Evolutionary conservation across 2,888 invertebrate genomes (phyloP), one percentile per base, ranked within the genome.

Genomic region (Aproaerema taeniolella): DNA sequence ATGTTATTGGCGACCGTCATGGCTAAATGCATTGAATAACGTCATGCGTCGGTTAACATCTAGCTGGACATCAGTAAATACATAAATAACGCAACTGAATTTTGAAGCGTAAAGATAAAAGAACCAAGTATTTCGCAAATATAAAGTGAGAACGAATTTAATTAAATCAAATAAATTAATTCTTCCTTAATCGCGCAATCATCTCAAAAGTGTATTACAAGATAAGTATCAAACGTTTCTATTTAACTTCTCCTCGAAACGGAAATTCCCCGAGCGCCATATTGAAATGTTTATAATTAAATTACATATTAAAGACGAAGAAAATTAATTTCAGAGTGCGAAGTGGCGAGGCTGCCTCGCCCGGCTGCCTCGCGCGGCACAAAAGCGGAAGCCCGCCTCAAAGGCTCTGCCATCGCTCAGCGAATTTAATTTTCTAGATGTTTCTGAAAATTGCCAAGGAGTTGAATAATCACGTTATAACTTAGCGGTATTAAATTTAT

Each of bases 271-370:
- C 61, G 73, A 70, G 80, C 85, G 83, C 83, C 79, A 85, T 86
- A 86, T 85, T 85, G 86, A 86, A 86, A 86, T 86, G 86, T 85
- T 86, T 86, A 86, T 86, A 86, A 86, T 86, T 86, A 83, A 86
- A 86, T 86, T 86, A 86, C 83, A 86, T 86, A 86, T n/a, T n/a
- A 20, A 86, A 85, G 86, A 85, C 85, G 86, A 85, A 86, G 82
- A 85, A 86, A 86, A 86, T 86, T 86, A 86, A 86, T 86, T 86
- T 86, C 85, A 76, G 77, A 75, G 76, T 70, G 74, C 78, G 74
- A 80, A 85, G 83, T 85, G 83, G 82, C 79, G 38, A 30, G 29
- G 10, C 25, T 74, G 65, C 55, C 54, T 38, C 54, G 55, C 53
- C 41, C 52, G 53, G 50, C 50, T 46, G 39, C 55, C 50, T 46